Percentiles rank a stretch among this genome's conserved stretches.
These are phyloP conservation scores for Lamproptera curius DNA, from an alignment of 2,888 invertebrate genomes.

Conservation along the genomic window DNA sequence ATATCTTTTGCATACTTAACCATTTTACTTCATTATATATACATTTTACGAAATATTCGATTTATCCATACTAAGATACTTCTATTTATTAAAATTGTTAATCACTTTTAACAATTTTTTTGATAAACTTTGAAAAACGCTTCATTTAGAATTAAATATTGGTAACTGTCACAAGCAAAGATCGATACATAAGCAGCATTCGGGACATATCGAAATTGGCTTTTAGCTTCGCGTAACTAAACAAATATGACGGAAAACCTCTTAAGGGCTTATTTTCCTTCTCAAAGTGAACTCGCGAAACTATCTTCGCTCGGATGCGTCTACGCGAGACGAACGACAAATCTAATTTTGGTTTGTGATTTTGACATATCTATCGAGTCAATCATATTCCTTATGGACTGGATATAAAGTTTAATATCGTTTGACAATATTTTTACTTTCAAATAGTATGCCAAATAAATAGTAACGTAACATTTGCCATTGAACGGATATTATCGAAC, in stretches of 20 bases:
- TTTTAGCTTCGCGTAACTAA: constrained; percentile 1
- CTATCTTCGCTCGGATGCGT: constrained; percentile 24
- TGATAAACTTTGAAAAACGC: too few relatives aligned
- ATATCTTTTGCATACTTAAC: too few relatives aligned
- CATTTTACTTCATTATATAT: too few relatives aligned
- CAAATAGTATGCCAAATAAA: constrained; percentile 30
- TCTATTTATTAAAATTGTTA: too few relatives aligned
- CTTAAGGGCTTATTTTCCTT: constrained; percentile 20
- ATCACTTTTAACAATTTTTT: too few relatives aligned
- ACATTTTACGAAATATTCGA: too few relatives aligned
- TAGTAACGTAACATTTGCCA: constrained; percentile 29
- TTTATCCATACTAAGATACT: too few relatives aligned
- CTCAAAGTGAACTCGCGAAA: constrained; percentile 23
- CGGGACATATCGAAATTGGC: constrained; percentile 6
- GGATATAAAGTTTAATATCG: constrained; percentile 16
- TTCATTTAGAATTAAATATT: too few relatives aligned
- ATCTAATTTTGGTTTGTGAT: constrained; percentile 34
- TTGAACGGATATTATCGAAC: constrained; percentile 30
- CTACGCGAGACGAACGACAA: constrained; percentile 32
- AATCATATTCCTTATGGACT: constrained; percentile 8
- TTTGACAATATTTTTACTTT: constrained; percentile 8
- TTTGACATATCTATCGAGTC: constrained; percentile 30
- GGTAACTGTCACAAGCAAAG: not conserved
- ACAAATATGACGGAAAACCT: constrained; percentile 18
- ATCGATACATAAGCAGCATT: constrained; percentile 3